phyloP scores from a whole-genome alignment of 2,113 vertebrate genomes.

The Catharus fuscescens region DNA sequence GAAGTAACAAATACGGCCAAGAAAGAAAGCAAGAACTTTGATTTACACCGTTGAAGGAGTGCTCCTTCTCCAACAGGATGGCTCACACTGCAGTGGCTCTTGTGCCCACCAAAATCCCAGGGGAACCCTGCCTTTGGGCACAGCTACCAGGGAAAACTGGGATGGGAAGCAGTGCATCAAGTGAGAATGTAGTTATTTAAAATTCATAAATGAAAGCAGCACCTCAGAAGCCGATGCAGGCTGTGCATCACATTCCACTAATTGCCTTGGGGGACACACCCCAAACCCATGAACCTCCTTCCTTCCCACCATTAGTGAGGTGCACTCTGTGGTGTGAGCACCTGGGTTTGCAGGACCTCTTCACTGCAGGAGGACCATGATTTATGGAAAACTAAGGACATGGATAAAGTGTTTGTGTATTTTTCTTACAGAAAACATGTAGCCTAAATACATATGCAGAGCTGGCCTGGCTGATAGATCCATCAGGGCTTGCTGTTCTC shows the following conservation, averaged over 20 bases:
- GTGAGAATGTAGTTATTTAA: not conserved
- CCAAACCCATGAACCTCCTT: not conserved
- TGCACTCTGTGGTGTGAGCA: accelerated
- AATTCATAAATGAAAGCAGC: not conserved
- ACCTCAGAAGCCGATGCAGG: not conserved
- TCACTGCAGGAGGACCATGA: accelerated
- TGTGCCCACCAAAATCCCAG: accelerated
- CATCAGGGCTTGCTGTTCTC: not conserved
- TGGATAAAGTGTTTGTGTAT: not conserved
- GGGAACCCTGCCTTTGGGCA: not conserved
- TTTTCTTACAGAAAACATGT: not conserved
- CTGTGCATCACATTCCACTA: not conserved
- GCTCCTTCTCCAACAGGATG: not conserved
- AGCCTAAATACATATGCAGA: not conserved
- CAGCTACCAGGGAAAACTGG: not conserved
- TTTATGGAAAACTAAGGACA: not conserved
- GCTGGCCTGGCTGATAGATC: not conserved
- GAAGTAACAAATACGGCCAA: not conserved
- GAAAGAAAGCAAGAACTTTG: not conserved
- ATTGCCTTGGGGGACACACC: not conserved
- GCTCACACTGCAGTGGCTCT: not conserved
- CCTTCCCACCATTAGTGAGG: not conserved
- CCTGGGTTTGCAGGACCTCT: not conserved
- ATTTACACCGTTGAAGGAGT: not conserved
- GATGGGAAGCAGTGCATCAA: not conserved